Base-by-base conservation (phyloP, 2,888 invertebrate species). In the Sycophila texana region DNA sequence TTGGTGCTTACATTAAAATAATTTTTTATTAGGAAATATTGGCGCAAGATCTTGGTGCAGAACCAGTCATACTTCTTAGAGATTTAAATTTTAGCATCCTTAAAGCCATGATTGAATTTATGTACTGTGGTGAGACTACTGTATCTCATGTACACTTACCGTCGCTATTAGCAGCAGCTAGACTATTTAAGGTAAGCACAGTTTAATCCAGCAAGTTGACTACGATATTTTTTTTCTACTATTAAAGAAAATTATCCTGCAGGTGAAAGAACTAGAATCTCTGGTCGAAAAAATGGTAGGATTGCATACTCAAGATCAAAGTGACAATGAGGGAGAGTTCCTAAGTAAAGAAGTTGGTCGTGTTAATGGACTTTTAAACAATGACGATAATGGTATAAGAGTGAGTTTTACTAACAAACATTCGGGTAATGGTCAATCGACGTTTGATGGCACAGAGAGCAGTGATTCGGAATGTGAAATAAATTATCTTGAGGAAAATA, bases 81-180 rank as follows among this genome's bases (percentile, higher is more conserved):
- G 95, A 95, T 86, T 93, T 95, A 92, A 93, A 94, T 87, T 95
- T 95, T 89, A 92, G 92, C 84, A 94, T 95, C 49, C 90, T 95
- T 79, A 95, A 94, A 89, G 94, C 94, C 67, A 91, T 95, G 80
- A 93, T 95, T 51, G 95, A 95, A 88, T 95, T 95, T 85, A 95
- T 95, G 93, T 95, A 95, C 86, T 95, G 94, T 86, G 95, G 95
- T 1, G 94, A 95, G 91, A 95, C 95, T 1, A 93, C 93, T 83
- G 93, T 95, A 83, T 91, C 93, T 71, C 94, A 94, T 88, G 93
- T 94, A 84, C 92, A 94, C 88, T 91, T 95, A 83, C 94, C 94
- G 84, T 93, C 94, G 84, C 88, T 95, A 68, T 92, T 95, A 66
- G 93, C 94, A 74, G 94, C 95, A 10, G 94, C 95, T 30, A 94